Conservation (phyloP, 2,888 invertebrate genomes). For the Linyphia triangularis region DNA sequence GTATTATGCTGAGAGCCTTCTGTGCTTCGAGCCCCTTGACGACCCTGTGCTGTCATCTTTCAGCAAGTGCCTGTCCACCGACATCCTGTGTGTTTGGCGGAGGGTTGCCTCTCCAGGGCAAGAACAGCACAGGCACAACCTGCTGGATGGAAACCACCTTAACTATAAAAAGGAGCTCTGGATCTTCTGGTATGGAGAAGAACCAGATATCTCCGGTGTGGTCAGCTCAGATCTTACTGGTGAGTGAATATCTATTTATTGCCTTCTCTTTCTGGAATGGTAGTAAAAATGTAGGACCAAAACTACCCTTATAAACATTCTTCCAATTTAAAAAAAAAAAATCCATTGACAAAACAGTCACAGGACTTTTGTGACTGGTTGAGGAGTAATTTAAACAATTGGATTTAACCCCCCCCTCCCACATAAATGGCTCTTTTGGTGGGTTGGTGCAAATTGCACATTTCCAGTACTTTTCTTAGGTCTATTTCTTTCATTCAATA, state of each 20-base stretch:
- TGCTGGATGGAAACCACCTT: conserved; percentile 70
- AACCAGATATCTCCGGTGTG: conserved; percentile 91
- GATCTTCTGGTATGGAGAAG: conserved; percentile 99
- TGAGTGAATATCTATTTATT: conserved; percentile 84
- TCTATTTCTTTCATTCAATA: too few species aligned
- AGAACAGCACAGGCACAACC: conserved; percentile 88
- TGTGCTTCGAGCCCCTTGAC: conserved; percentile 84
- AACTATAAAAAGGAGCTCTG: conserved; percentile 90
- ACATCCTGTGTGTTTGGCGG: conserved; percentile 99
- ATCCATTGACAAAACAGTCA: too few species aligned
- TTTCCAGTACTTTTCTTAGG: too few species aligned
- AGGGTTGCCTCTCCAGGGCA: conserved; percentile 84
- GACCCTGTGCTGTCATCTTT: conserved; percentile 95
- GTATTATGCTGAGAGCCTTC: conserved; percentile 88
- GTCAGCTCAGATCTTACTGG: conserved; percentile 92
- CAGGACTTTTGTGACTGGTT: too few species aligned
- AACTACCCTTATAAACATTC: too few species aligned
- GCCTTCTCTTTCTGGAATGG: conserved; percentile 79
- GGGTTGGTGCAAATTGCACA: too few species aligned
- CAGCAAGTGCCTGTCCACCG: conserved; percentile 91
- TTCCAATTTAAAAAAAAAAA: too few species aligned
- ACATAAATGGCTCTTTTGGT: too few species aligned
- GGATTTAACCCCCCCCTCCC: too few species aligned
- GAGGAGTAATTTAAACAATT: too few species aligned
- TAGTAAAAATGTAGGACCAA: conserved; percentile 8